Percentiles rank a stretch among this genome's conserved stretches.
Evolutionary conservation across 2,888 invertebrate genomes (phyloP).

Genomic region (Hofmannophila pseudospretella): DNA sequence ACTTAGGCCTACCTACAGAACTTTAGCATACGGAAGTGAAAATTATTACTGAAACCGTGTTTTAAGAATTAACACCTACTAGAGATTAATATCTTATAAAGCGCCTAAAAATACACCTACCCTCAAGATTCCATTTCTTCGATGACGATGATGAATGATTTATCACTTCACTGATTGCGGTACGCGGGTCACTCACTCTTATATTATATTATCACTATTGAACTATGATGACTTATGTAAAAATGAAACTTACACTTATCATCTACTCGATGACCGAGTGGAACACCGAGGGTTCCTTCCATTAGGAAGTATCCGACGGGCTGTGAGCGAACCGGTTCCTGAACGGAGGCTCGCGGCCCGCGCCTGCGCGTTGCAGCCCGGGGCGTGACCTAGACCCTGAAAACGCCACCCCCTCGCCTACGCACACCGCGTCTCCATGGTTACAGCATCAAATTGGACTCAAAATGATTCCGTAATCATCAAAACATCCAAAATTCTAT

Average conservation of each 20-base stretch:
- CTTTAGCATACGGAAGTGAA: too few relatives aligned
- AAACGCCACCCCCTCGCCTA: constrained; percentile 66
- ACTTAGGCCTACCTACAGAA: too few relatives aligned
- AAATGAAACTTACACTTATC: not conserved
- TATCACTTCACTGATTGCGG: not conserved
- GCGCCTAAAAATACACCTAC: not conserved
- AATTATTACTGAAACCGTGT: too few relatives aligned
- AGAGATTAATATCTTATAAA: not conserved
- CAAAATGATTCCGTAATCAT: constrained; percentile 24
- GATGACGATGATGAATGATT: not conserved
- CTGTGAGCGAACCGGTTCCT: constrained; percentile 44
- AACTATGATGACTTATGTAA: too few relatives aligned
- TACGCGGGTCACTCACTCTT: not conserved
- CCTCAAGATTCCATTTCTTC: not conserved
- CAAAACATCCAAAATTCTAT: constrained; percentile 6
- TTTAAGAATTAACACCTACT: too few relatives aligned
- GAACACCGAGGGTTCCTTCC: constrained; percentile 24
- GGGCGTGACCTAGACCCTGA: constrained; percentile 80
- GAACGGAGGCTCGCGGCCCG: constrained; percentile 37
- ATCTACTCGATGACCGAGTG: not conserved
- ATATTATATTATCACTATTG: too few relatives aligned
- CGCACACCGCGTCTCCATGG: constrained; percentile 56
- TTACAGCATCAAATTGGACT: constrained; percentile 37
- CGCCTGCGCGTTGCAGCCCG: constrained; percentile 53
- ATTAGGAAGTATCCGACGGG: constrained; percentile 46